Percentiles rank a stretch among this genome's conserved stretches.
These are phyloP conservation scores for Coranthus polyacanthus DNA, from an alignment of 2,797 vertebrate species.

Conservation along the genomic window DNA sequence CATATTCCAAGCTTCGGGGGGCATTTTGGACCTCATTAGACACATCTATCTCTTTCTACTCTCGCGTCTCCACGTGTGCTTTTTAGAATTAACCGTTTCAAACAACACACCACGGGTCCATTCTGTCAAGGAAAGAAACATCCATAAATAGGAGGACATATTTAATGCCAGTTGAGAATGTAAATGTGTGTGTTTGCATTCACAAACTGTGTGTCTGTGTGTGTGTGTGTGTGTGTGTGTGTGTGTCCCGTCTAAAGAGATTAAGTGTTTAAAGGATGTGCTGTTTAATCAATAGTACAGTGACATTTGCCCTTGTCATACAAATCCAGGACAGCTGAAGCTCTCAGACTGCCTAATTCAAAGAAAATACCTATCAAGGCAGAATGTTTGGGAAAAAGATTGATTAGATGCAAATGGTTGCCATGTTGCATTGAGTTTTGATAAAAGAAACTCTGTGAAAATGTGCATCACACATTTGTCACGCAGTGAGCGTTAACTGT, in stretches of 20 bases:
- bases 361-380: neutral
- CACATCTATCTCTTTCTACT: neutral
- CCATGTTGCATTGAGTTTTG: neutral
- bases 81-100: slow-evolving; percentile 15
- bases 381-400: neutral
- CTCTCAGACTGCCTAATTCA: slow-evolving; percentile 13
- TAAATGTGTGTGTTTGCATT: neutral
- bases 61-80: neutral
- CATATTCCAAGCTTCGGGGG: neutral
- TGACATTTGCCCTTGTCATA: slow-evolving; percentile 30
- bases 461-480: too few species aligned
- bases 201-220: neutral
- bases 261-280: slow-evolving; percentile 29
- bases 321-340: slow-evolving; percentile 9
- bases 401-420: neutral
- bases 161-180: neutral
- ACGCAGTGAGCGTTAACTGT: too few species aligned
- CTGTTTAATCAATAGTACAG: slow-evolving; percentile 46
- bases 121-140: slow-evolving; percentile 32
- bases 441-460: too few species aligned
- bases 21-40: neutral
- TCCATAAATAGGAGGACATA: slow-evolving; percentile 30
- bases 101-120: slow-evolving; percentile 23
- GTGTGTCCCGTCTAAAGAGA: slow-evolving; percentile 16
- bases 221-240: slow-evolving; percentile 9